Conservation (phyloP, 2,113 vertebrate genomes). For the Pteronura brasiliensis region DNA sequence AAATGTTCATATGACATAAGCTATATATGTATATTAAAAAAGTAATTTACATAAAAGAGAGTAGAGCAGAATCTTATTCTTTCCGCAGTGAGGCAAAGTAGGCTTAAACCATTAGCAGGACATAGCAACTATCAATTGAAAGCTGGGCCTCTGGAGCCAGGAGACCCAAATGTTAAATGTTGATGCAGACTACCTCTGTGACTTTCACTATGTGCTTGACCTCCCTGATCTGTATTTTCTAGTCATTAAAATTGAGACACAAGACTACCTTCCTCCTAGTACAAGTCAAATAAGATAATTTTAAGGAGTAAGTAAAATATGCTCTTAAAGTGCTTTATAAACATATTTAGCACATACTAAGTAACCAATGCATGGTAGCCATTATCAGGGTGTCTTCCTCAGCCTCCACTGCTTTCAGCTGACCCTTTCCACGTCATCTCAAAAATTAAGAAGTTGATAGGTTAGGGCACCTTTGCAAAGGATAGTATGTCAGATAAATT, state of each 20-base stretch:
- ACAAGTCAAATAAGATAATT: background rate
- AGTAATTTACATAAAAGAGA: background rate
- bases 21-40: background rate
- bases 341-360: too few relatives aligned
- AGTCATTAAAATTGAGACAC: background rate
- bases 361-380: accelerated
- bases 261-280: background rate
- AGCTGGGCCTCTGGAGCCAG: background rate
- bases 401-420: background rate
- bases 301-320: background rate
- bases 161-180: background rate
- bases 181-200: background rate
- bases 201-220: background rate
- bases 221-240: background rate
- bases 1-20: background rate
- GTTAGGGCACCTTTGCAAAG: background rate
- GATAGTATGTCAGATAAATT: background rate
- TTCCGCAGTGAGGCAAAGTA: background rate
- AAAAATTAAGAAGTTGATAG: background rate
- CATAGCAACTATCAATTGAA: background rate
- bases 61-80: background rate
- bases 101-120: background rate
- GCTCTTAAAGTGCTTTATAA: background rate
- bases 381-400: too few relatives aligned
- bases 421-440: background rate